Evolutionary conservation across 53 echinoderm and acorn worm genomes (phyloP), one percentile per base, ranked within the genome.

Genomic region (Henricia sp.): DNA sequence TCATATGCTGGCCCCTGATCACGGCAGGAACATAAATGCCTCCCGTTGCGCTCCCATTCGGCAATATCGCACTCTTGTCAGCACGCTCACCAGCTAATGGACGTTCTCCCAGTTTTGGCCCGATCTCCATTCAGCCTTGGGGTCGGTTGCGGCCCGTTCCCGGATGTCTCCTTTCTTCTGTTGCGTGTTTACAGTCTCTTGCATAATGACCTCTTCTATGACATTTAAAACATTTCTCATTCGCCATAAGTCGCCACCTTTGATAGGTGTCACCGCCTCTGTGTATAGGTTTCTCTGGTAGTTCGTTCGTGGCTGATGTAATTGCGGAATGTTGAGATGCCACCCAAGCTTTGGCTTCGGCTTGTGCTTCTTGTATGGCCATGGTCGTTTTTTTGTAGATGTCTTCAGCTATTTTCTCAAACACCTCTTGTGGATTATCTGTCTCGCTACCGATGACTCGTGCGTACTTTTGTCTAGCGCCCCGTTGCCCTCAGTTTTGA

Each of bases 121-220:
- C 68, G 69, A 68, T 52, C 28, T 69, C 83, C 83, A 48, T 46
- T 39, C 68, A 54, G 69, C 52, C 83, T 14, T 34, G 6, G 68
- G 23, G 83, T 25, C 46, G 68, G 83, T 54, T 83, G 83, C 33
- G 30, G 16, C 16, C n/a, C 68, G 83, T 83, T 83, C 68, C 36
- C 83, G 52, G 66, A 62, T 43, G 20, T 8, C 2, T n/a, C 36
- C 0, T 33, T 67, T 29, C 32, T n/a, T 14, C 0, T n/a, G 6
- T n/a, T 17, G 33, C 16, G 25, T 12, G 8, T 24, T 20, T 17
- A 57, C 63, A 63, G 30, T 63, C 34, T 63, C 63, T 26, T 1
- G 63, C 63, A 29, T 32, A 63, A 30, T 63, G 63, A 30, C 63
- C 63, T 28, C 30, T 63, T 30, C 30, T 23, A 16, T 63, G 63